A percentile compares a stretch with the other conserved stretches of the same genome.
These are phyloP conservation scores for Simalia tracyae DNA, from an alignment of 2,797 vertebrate species.

Conservation along the genomic window DNA sequence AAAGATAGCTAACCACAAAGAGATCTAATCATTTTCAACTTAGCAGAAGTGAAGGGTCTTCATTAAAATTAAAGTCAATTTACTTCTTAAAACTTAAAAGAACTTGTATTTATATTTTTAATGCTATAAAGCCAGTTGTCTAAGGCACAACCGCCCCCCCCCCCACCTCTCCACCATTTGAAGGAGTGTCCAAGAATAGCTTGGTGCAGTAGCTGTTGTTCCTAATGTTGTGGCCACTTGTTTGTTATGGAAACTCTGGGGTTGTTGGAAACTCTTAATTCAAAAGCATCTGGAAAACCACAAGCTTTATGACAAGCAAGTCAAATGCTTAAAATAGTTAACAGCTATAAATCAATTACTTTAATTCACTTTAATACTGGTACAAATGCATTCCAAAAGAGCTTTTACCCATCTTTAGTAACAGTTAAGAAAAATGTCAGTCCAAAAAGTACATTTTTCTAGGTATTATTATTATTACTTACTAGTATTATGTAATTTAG, in stretches of 20 bases:
- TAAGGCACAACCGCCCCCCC: not conserved
- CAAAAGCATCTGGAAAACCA: not conserved
- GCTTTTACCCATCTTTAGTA: not conserved
- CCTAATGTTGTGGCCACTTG: not conserved
- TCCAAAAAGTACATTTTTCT: not conserved
- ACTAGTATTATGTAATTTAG: constrained; percentile 23
- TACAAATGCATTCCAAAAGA: constrained; percentile 11
- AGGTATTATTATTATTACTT: constrained; percentile 5
- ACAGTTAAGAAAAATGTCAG: not conserved
- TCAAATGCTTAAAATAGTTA: not conserved
- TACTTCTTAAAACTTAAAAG: constrained; percentile 40
- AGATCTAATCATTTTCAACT: not conserved
- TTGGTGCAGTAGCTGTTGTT: not conserved
- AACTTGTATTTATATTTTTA: constrained; percentile 38
- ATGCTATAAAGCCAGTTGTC: not conserved
- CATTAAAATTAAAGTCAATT: constrained; percentile 41
- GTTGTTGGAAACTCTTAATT: not conserved
- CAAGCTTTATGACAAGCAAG: not conserved
- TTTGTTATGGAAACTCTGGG: not conserved
- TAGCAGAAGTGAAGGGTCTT: not conserved
- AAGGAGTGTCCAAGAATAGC: not conserved
- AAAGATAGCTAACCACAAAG: constrained; percentile 4
- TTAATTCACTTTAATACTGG: not conserved
- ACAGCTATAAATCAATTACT: not conserved
- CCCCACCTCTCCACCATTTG: not conserved